A percentile compares a stretch with the other conserved stretches of the same genome.
Evolutionary conservation across 2,797 vertebrate genomes (phyloP).

Genomic region (Merluccius polli): DNA sequence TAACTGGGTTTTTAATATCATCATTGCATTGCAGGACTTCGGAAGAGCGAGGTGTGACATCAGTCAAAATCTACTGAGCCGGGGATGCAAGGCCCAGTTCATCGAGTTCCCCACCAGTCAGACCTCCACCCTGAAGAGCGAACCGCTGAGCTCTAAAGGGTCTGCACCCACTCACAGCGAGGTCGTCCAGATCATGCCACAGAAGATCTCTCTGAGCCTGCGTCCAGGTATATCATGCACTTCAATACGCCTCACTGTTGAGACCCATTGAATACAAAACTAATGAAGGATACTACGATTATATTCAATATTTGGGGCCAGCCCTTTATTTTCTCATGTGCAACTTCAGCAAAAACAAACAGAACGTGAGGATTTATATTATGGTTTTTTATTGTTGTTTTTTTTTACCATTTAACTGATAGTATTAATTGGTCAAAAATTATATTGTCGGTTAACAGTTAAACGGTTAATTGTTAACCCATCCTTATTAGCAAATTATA

Average conservation of each 20-base stretch:
- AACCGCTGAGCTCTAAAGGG: slow-evolving; percentile 84
- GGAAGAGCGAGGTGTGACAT: slow-evolving; percentile 85
- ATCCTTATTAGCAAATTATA: too few relatives aligned
- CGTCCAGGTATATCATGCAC: slow-evolving; percentile 78
- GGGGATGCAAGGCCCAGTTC: slow-evolving; percentile 74
- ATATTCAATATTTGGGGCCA: too few relatives aligned
- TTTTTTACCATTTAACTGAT: too few relatives aligned
- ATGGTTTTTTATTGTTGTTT: too few relatives aligned
- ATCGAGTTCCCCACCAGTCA: slow-evolving; percentile 82
- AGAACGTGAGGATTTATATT: too few relatives aligned
- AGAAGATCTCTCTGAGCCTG: slow-evolving; percentile 83
- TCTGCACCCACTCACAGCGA: slow-evolving; percentile 72
- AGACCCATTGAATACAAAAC: neutral
- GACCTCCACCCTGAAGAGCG: slow-evolving; percentile 62
- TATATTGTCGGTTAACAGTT: too few relatives aligned
- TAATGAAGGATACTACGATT: too few relatives aligned
- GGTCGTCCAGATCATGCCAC: slow-evolving; percentile 87
- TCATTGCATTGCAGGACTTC: slow-evolving; percentile 84
- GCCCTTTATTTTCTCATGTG: too few relatives aligned
- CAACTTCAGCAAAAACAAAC: too few relatives aligned
- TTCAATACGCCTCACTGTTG: neutral
- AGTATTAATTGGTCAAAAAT: too few relatives aligned
- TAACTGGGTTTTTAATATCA: neutral
- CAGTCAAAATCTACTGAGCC: slow-evolving; percentile 75
- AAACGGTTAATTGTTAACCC: too few relatives aligned